A percentile compares a stretch with the other conserved stretches of the same genome.
These are phyloP conservation scores for Mus spicilegus DNA, from an alignment of 2,113 vertebrate genomes.

Conservation along the genomic window DNA sequence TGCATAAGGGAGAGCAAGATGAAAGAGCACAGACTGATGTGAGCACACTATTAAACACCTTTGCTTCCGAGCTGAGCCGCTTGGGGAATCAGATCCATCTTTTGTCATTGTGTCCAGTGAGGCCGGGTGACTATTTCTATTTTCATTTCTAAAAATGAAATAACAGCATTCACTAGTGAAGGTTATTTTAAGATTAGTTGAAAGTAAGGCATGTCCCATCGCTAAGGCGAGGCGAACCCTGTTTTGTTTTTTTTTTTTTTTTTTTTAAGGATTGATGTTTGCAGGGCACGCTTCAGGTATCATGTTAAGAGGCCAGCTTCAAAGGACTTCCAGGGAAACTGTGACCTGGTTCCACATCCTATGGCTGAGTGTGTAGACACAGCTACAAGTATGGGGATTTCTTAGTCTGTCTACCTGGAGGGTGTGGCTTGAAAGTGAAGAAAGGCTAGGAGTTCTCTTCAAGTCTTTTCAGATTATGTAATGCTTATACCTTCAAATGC, in stretches of 20 bases:
- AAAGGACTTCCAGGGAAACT: not conserved
- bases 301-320: not conserved
- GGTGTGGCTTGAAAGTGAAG: not conserved
- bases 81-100: not conserved
- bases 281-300: not conserved
- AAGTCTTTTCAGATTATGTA: slow-evolving; percentile 30
- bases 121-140: not conserved
- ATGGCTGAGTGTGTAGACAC: not conserved
- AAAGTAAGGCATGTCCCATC: not conserved
- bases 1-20: not conserved
- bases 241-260: not conserved
- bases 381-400: not conserved
- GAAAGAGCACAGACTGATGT: not conserved
- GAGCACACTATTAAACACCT: not conserved
- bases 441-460: not conserved
- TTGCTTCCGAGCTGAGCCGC: not conserved
- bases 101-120: not conserved
- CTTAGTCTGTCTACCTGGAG: not conserved
- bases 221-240: not conserved
- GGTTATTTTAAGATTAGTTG: not conserved
- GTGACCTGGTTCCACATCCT: not conserved
- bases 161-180: not conserved
- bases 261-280: not conserved
- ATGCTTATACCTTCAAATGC: not conserved
- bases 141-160: slow-evolving; percentile 40